Base-by-base conservation (phyloP, 2,797 vertebrate genomes). In the Jordanella pulchra region DNA sequence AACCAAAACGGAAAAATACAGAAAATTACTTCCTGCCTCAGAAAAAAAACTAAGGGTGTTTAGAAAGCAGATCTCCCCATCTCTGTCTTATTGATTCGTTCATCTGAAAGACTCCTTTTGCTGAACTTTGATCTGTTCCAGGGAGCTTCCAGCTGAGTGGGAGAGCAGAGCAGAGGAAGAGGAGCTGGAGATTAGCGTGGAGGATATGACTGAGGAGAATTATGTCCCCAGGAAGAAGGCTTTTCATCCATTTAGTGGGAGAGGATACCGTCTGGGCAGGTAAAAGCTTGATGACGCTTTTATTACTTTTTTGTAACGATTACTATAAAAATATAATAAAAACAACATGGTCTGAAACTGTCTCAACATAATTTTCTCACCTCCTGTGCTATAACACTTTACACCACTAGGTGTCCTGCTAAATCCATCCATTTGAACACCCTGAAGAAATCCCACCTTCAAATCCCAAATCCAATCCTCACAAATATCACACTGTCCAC, bases 191-290 rank as follows among this genome's bases (percentile, higher is more conserved):
- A 95, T 99, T 84, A 97, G 95, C 69, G 95, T 98, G 75, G 96
- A 99, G 90, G 97, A 98, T 73, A 95, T 97, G 90, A 98, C 96
- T 5, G 94, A 96, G 75, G 95, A 97, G 82, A 89, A 94, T 0
- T 97, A 96, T 74, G 76, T 95, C 21, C 94, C 93, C 0, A 96
- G 84, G 71, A 98, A 96, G 86, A 95, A 95, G 63, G 56, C 87
- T 3, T 98, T 99, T 88, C 96, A 96, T 84, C 96, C 97, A 10
- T 99, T 99, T 89, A 97, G 96, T 10, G 97, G 97, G 42, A 93
- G 90, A 39, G 97, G 98, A 35, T 96, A 98, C 92, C 91, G 97
- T 80, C 91, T 99, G 39, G 97, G 98, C 92, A 99, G 97, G 97
- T 98, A 55, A 91, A 88, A 69, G 30, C 2, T 6, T 54, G n/a